Conservation (phyloP, 2,888 invertebrate genomes). For the Drosophila quinaria region DNA sequence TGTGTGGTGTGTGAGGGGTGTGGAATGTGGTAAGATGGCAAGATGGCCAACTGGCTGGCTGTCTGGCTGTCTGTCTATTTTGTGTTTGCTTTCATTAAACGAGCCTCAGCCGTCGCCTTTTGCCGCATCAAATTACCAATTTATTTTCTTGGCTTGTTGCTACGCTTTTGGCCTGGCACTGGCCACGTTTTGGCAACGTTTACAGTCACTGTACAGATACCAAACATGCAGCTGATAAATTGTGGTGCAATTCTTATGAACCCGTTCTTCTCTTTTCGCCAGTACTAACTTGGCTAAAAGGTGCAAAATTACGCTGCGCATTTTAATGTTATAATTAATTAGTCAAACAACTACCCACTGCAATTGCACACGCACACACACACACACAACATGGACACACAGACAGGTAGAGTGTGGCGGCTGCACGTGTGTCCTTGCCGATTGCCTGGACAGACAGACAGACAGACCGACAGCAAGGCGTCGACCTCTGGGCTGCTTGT, state of each 20-base stretch:
- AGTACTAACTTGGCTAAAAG: constrained; percentile 15
- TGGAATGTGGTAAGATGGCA: too few relatives aligned
- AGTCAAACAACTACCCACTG: constrained; percentile 35
- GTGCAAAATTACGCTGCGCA: constrained; percentile 52
- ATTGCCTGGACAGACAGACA: constrained; percentile 47
- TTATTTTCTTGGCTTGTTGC: constrained; percentile 76
- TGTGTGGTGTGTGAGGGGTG: constrained; percentile 29
- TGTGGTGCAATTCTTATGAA: constrained; percentile 33
- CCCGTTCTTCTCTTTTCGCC: background rate
- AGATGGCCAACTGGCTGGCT: background rate
- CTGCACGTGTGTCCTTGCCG: constrained; percentile 35
- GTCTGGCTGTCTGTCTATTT: background rate
- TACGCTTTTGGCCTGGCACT: constrained; percentile 30
- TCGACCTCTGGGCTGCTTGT: constrained; percentile 79
- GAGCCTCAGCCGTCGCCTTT: constrained; percentile 56
- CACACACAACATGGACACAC: background rate
- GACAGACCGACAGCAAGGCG: constrained; percentile 32
- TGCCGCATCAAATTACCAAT: constrained; percentile 79
- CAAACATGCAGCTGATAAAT: constrained; percentile 52
- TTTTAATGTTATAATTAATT: constrained; percentile 66
- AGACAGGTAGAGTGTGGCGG: background rate
- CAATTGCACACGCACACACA: constrained; percentile 10
- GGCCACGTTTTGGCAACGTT: constrained; percentile 30
- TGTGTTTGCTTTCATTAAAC: constrained; percentile 64
- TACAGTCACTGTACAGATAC: constrained; percentile 24